Evolutionary conservation across 2,113 vertebrate species (phyloP).

Genomic region (Dendropsophus ebraccatus): DNA sequence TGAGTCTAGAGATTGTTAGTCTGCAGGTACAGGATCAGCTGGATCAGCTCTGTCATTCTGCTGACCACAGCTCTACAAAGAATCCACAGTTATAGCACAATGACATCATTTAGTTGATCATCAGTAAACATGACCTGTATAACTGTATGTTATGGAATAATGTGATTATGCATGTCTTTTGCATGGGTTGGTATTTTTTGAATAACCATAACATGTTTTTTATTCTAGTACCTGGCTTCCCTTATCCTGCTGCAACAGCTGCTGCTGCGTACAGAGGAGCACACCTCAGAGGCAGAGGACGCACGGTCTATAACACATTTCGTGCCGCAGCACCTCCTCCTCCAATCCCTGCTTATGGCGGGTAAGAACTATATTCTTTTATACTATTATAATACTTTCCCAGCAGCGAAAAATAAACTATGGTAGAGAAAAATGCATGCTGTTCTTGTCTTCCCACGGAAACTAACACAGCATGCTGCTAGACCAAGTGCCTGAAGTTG

Average conservation of each 20-base stretch:
- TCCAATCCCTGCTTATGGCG: constrained; percentile 93
- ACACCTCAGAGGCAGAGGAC: constrained; percentile 90
- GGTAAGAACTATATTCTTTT: constrained; percentile 77
- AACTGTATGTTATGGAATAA: neutral
- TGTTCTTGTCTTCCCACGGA: constrained; percentile 62
- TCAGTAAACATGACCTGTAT: neutral
- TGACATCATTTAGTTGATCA: neutral
- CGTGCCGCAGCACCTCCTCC: constrained; percentile 90
- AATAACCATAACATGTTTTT: neutral
- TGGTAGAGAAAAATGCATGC: constrained; percentile 67
- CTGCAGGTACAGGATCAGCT: neutral
- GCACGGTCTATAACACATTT: constrained; percentile 94
- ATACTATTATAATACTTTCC: neutral
- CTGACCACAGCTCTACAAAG: neutral
- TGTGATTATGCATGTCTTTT: neutral
- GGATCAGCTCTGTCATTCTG: neutral
- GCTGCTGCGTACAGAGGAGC: constrained; percentile 92
- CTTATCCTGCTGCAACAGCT: constrained; percentile 89
- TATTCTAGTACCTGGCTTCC: constrained; percentile 89
- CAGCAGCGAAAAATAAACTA: constrained; percentile 34
- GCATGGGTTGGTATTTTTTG: neutral
- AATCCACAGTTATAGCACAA: neutral
- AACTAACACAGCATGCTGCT: constrained; percentile 70
- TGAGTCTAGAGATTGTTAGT: neutral
- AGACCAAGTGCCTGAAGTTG: constrained; percentile 65